Base-by-base conservation (phyloP, 2,113 vertebrate species). In the Brachypteracias leptosomus region DNA sequence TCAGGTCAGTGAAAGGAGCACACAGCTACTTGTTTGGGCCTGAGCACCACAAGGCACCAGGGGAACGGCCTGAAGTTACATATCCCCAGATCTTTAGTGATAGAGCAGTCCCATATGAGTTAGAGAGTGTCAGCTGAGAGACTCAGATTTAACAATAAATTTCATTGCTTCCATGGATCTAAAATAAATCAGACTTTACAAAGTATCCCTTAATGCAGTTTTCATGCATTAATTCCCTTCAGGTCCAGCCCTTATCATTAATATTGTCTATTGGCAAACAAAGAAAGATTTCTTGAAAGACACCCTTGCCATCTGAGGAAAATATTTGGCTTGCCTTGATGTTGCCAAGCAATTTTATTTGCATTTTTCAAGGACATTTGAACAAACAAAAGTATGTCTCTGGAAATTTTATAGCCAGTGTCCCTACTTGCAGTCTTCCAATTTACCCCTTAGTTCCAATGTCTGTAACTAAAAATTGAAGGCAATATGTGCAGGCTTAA, bases 331-430 rank as follows among this genome's bases (percentile, higher is more conserved):
- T 96, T 93, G 78, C 74, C 62, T 86, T 73, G 55, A 79, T 87
- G 80, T 87, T 97, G 79, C 55, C 92, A 94, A 93, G 65, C 14
- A 95, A 91, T 75, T 96, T 96, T 88, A 86, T 97, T 97, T 97
- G 93, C 90, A 91, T 95, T 97, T 97, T 97, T 96, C 95, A 97
- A 97, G 96, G 96, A 96, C 77, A 90, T 96, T 97, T 88, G 94
- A 96, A 96, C 78, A 97, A 98, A 96, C 82, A 96, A 77, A 95
- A 94, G 63, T 91, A 84, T 94, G 95, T 92, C 55, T 87, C 75
- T 90, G 82, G 76, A 97, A 93, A 70, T 97, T 97, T 97, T 93
- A 88, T 91, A 93, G 65, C 84, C 87, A 94, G 33, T 88, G n/a
- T 84, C 59, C 40, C 61, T 58, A 36, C 74, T 93, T 97, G 79